phyloP scores from a whole-genome alignment of 2,797 vertebrate species.

The Adelosebastes latens region DNA sequence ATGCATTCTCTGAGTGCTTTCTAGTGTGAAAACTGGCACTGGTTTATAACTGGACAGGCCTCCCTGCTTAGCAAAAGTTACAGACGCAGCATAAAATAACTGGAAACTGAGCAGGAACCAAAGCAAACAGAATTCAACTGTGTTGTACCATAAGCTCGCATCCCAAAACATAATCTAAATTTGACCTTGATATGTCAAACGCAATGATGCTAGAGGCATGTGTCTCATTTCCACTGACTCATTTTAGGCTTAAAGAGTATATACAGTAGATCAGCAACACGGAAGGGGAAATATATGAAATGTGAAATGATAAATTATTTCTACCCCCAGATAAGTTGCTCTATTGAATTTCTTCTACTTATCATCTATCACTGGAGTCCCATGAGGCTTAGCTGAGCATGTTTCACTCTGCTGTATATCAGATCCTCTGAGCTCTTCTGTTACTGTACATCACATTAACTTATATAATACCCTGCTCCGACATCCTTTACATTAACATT shows the following conservation, averaged over 20 bases:
- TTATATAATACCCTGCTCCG: conserved; percentile 41
- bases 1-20: neutral
- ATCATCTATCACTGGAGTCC: conserved; percentile 45
- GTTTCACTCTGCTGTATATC: conserved; percentile 46
- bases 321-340: conserved; percentile 29
- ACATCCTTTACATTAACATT: conserved; percentile 44
- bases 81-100: conserved; percentile 33
- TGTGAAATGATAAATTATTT: conserved; percentile 44
- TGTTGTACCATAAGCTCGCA: neutral
- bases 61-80: conserved; percentile 25
- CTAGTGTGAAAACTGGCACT: conserved; percentile 3
- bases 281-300: conserved; percentile 26
- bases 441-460: conserved; percentile 41
- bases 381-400: conserved; percentile 28
- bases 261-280: neutral
- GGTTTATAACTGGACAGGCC: conserved; percentile 2
- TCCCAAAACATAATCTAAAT: conserved; percentile 24
- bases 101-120: conserved; percentile 14
- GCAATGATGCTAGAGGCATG: conserved; percentile 18
- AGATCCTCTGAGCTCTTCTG: conserved; percentile 33
- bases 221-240: conserved; percentile 9
- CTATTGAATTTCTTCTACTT: conserved; percentile 36
- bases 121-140: conserved; percentile 22
- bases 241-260: neutral
- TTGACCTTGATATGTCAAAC: conserved; percentile 54